These are phyloP conservation scores for Portevinia maculata DNA, from an alignment of 2,888 invertebrate species.

Conservation along the genomic window DNA sequence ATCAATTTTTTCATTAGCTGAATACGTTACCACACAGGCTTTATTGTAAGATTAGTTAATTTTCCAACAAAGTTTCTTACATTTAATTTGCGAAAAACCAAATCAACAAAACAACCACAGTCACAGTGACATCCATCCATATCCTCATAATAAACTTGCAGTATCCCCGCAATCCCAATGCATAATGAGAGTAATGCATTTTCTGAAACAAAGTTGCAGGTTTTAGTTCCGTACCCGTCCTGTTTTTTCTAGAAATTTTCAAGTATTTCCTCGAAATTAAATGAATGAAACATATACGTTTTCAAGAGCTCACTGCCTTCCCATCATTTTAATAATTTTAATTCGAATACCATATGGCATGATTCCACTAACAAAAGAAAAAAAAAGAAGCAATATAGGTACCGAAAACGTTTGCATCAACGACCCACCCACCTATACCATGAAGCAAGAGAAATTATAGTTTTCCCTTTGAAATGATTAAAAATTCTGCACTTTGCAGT, in stretches of 20 bases:
- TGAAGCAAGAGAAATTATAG: constrained; percentile 34
- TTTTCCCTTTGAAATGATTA: constrained; percentile 64
- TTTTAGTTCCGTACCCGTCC: not conserved
- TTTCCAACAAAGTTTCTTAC: not conserved
- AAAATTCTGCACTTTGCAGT: constrained; percentile 53
- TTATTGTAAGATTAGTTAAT: too few relatives aligned
- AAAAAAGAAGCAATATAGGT: too few relatives aligned
- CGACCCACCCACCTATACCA: not conserved
- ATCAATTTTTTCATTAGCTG: too few relatives aligned
- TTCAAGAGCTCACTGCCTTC: constrained; percentile 17
- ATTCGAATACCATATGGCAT: constrained; percentile 51
- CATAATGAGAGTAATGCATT: constrained; percentile 5
- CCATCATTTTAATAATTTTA: constrained; percentile 55
- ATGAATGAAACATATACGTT: constrained; percentile 46
- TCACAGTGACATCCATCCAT: not conserved
- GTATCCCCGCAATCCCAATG: not conserved
- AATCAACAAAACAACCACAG: not conserved
- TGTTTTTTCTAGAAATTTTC: constrained; percentile 9
- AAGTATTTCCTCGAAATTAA: constrained; percentile 61
- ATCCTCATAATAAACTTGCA: not conserved
- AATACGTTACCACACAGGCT: too few relatives aligned
- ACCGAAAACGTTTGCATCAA: not conserved
- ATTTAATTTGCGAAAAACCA: not conserved
- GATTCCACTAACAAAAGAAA: constrained; percentile 4
- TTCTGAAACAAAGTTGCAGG: constrained; percentile 10